Percentiles rank a stretch among this genome's conserved stretches.
Conservation (phyloP, 2,888 invertebrate genomes). For the Crossocerus cetratus region DNA sequence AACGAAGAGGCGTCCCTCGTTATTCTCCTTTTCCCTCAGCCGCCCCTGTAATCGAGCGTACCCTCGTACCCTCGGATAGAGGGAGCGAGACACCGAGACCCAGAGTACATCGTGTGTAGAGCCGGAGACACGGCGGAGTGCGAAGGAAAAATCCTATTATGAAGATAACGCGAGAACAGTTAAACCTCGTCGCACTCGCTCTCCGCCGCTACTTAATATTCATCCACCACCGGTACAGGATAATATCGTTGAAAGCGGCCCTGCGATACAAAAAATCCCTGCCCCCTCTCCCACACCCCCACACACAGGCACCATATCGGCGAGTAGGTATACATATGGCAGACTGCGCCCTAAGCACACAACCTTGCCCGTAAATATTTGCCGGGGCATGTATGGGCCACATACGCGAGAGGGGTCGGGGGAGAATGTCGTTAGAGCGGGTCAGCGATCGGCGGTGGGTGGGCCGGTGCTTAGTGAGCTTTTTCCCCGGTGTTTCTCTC, state of each 20-base stretch:
- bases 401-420: too few relatives aligned
- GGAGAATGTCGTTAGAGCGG: too few relatives aligned
- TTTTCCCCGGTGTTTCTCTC: slow-evolving; percentile 12
- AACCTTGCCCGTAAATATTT: slow-evolving; percentile 41
- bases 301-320: too few relatives aligned
- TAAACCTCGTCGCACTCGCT: slow-evolving; percentile 18
- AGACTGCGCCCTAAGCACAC: slow-evolving; percentile 7
- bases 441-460: background rate
- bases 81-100: too few relatives aligned
- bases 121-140: background rate
- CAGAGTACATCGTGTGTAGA: too few relatives aligned
- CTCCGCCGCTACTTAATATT: slow-evolving; percentile 29
- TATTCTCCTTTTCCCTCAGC: too few relatives aligned
- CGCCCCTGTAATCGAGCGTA: too few relatives aligned
- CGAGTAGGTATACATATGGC: too few relatives aligned
- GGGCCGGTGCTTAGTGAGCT: slow-evolving; percentile 26
- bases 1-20: too few relatives aligned
- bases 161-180: slow-evolving; percentile 22
- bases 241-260: background rate
- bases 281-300: too few relatives aligned
- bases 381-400: slow-evolving; percentile 18
- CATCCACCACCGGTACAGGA: background rate
- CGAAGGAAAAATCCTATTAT: slow-evolving; percentile 21
- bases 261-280: too few relatives aligned
- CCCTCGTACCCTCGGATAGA: too few relatives aligned